Base-by-base conservation (phyloP, 1,140 invertebrate genomes). In the Caenorhabditis brenneri region DNA sequence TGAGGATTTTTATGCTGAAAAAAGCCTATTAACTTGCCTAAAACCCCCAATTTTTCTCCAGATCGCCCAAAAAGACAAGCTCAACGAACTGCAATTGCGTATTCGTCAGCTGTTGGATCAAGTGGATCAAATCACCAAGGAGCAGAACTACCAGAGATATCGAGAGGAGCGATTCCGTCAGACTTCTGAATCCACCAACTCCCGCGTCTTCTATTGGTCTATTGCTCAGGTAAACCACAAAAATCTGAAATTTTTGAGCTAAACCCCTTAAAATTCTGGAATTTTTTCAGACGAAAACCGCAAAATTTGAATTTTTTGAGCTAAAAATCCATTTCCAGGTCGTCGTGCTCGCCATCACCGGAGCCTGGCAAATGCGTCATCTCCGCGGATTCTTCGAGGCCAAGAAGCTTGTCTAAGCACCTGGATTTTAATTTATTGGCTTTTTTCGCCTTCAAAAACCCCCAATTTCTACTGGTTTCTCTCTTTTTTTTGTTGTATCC, bases 341-440 rank as follows among this genome's bases (percentile, higher is more conserved):
- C 6, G 92, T 94, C 24, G 95, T 99, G 74, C 93, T 99, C 10
- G 91, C 99, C 0, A 91, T 93, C 9, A 99, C 98, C 93, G 97
- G 97, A 24, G 94, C 96, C 58, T 99, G 97, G 97, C 98, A 99
- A 92, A 99, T 99, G 96, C 94, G 94, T 90, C 97, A 99, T 94
- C 93, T 99, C 49, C 99, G 99, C 93, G 96, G 95, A 88, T 99
- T 99, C 93, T 99, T 99, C 91, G 97, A 99, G 93, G 97, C 97
- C 19, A 99, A 99, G 92, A 99, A 99, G 94, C 93, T 99, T 89
- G 97, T 99, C 60, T 99, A 94, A 94, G n/a, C n/a, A n/a, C n/a
- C n/a, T n/a, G n/a, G n/a, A n/a, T n/a, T n/a, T n/a, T n/a, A n/a
- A n/a, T n/a, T n/a, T n/a, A 24, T 22, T 36, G 33, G 5, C 19